These are phyloP conservation scores for Dermolepida albohirtum DNA, from an alignment of 2,888 invertebrate genomes.

Conservation along the genomic window DNA sequence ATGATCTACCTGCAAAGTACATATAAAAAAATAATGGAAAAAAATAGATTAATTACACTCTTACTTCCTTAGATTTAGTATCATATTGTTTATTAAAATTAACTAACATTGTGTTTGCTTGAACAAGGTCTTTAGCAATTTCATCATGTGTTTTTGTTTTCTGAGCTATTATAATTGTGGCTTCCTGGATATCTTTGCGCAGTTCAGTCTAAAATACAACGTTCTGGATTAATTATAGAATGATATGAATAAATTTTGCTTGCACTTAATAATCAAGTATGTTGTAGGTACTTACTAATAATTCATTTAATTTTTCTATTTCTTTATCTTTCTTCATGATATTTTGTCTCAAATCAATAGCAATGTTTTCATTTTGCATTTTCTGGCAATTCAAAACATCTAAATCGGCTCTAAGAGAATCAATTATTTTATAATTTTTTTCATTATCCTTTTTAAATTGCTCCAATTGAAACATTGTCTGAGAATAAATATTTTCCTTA, in stretches of 20 bases:
- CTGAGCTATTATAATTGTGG: constrained; percentile 59
- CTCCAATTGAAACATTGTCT: constrained; percentile 52
- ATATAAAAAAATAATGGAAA: constrained; percentile 20
- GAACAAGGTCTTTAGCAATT: constrained; percentile 61
- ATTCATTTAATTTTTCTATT: constrained; percentile 52
- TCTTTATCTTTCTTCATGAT: constrained; percentile 49
- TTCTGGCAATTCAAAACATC: constrained; percentile 48
- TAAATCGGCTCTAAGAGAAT: constrained; percentile 57
- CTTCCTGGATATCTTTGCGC: constrained; percentile 59
- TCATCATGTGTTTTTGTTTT: constrained; percentile 61
- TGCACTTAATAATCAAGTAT: no score
- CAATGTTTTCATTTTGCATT: constrained; percentile 41
- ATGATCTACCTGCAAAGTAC: constrained; percentile 51
- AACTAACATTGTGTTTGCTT: constrained; percentile 62
- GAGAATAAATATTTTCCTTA: constrained; percentile 53
- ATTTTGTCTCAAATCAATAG: constrained; percentile 44
- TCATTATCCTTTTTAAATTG: constrained; percentile 56
- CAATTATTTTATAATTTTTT: constrained; percentile 52
- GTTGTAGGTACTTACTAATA: constrained; percentile 52
- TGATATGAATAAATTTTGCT: no score
- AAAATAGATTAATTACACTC: not conserved
- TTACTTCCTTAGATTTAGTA: constrained; percentile 57
- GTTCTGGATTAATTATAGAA: not conserved
- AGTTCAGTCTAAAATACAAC: constrained; percentile 57
- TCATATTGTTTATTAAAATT: constrained; percentile 62